Evolutionary conservation across 2,113 vertebrate species (phyloP), one percentile per base, ranked within the genome.

Genomic region (Echinops telfairi): DNA sequence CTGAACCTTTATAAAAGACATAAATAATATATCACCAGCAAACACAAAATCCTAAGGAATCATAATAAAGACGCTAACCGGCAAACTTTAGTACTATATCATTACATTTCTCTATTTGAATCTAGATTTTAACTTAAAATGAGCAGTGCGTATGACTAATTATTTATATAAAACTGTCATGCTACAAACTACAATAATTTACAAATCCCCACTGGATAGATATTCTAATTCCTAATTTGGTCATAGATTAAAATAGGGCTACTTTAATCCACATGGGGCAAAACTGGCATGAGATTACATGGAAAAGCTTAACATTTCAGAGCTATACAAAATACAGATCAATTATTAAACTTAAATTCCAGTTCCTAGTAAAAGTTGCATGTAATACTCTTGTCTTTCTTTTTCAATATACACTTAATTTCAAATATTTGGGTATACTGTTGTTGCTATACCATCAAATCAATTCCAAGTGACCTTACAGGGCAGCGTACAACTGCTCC

Each of bases 191-290:
- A 97, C 84, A 98, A 97, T 98, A 98, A 98, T 98, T 98, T 98
- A 97, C 95, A 97, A 97, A 98, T 97, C 97, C 98, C 97, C 96
- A 97, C 97, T 96, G 97, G 97, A 96, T 60, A 98, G 97, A 98
- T 95, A 96, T 6, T 97, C 95, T 98, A 98, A 98, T 98, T 98
- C 98, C 99, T 99, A 98, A 99, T 99, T 99, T 99, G 98, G 98
- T 99, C 98, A 99, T 97, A 97, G 97, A 97, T 98, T 98, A 98
- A 98, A 98, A 97, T 94, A 97, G 91, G 90, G 95, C 97, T 98
- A 98, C 98, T 99, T 98, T 98, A 98, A 98, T 98, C 98, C 98
- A 97, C 95, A 96, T 97, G 97, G 98, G 98, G 98, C 98, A 98
- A 98, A 98, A 98, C n/a, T 98, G 98, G 98, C 98, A 98, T 97